These are phyloP conservation scores for Drosophila suboccidentalis DNA, from an alignment of 2,888 invertebrate genomes.

Conservation along the genomic window DNA sequence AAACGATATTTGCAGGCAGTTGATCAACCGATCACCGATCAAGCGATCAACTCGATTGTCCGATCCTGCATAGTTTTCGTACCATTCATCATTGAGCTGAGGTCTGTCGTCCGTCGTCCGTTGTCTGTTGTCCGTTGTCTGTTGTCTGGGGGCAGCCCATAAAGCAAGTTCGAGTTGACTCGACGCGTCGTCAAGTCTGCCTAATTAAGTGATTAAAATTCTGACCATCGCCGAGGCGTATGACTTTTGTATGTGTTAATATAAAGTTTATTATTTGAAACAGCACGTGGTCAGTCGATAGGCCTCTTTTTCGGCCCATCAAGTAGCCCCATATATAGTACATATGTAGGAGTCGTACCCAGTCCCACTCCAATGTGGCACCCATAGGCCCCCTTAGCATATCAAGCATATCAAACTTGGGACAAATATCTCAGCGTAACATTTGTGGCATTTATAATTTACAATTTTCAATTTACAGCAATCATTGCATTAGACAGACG, in stretches of 20 bases:
- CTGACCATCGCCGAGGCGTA: conserved; percentile 79
- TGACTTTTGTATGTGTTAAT: conserved; percentile 86
- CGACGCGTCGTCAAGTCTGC: conserved; percentile 42
- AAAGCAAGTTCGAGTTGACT: conserved; percentile 50
- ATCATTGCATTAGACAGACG: conserved; percentile 69
- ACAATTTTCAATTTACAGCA: conserved; percentile 80
- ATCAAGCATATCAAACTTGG: conserved; percentile 52
- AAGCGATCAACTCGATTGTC: conserved; percentile 28
- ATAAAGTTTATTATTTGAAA: conserved; percentile 86
- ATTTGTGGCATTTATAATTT: conserved; percentile 81
- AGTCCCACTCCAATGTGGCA: conserved; percentile 8
- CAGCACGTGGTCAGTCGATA: conserved; percentile 83
- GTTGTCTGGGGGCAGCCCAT: conserved; percentile 47
- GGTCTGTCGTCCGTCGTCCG: conserved; percentile 21
- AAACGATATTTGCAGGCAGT: conserved; percentile 64
- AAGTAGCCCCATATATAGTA: conserved; percentile 44
- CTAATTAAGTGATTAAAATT: conserved; percentile 85
- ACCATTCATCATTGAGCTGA: conserved; percentile 57
- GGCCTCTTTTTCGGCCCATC: conserved; percentile 57
- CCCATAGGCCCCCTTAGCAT: conserved; percentile 60
- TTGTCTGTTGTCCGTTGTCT: conserved; percentile 24
- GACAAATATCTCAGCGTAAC: conserved; percentile 76
- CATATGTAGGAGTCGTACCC: conserved; percentile 15
- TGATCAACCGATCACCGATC: conserved; percentile 46
- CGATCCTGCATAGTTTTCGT: conserved; percentile 65